Evolutionary conservation across 2,888 invertebrate genomes (phyloP), one percentile per base, ranked within the genome.

Genomic region (Chrysodeixis includens): DNA sequence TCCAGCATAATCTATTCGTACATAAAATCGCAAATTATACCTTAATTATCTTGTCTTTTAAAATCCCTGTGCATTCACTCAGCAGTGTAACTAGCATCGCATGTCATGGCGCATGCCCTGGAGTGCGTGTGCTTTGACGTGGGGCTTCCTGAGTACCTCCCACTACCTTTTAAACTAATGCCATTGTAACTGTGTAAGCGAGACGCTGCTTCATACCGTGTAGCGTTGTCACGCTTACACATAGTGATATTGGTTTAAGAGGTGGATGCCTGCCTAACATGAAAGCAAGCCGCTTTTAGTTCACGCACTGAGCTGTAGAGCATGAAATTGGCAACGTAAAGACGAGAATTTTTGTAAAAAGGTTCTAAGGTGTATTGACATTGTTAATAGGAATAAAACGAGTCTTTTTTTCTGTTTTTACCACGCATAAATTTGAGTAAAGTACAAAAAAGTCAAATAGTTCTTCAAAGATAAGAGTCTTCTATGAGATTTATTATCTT

Each of bases 81-180:
- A 66, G 40, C 53, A 35, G 62, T 49, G 52, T 57, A 79, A 72
- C 64, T 35, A 60, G 65, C 71, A 57, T 60, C 64, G 59, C 57
- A 46, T 69, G 62, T 67, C 64, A 67, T 61, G 61, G 66, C 56
- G 35, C 44, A 35, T 74, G 32, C 71, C 61, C 66, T 66, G 57
- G 44, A 77, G 64, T 72, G 67, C 67, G 65, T 74, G 76, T 74
- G 64, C 69, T 82, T 79, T 81, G 79, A 82, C 72, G 66, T 66
- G n/a, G n/a, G n/a, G n/a, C n/a, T n/a, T n/a, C n/a, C n/a, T n/a
- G 63, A 83, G 76, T 73, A 26, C 26, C 2, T 26, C 26, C 26
- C 26, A 26, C 26, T 26, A 26, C 26, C 2, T 26, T 6, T 26
- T 26, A 26, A 26, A n/a, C n/a, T n/a, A n/a, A n/a, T n/a, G n/a